Base-by-base conservation (phyloP, 2,797 vertebrate genomes). In the Sebastes paucispinis region DNA sequence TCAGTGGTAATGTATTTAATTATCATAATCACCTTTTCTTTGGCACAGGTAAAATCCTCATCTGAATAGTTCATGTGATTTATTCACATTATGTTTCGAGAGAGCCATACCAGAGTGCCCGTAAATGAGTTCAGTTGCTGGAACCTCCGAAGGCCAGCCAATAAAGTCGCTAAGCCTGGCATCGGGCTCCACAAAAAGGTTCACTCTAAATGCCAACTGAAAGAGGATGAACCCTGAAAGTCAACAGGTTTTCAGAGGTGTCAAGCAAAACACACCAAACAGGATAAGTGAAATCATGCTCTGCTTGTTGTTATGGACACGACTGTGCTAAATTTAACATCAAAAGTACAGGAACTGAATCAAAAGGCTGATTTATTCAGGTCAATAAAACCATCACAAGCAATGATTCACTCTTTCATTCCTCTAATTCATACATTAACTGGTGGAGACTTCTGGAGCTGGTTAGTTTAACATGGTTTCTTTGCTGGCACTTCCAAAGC, bases 401-500 rank as follows among this genome's bases (percentile, higher is more conserved):
- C 52, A 63, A 66, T 73, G 34, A 84, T 69, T 83, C 22, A 57
- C 18, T 66, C 57, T 84, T 71, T 78, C 50, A 77, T 85, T 79
- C 34, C 80, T 77, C 58, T 68, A 62, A 81, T 82, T 92, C 60
- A 70, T 47, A 70, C 69, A 72, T 83, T 57, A 68, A 73, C 75
- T 72, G 25, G 32, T 73, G 75, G 32, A 14, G 79, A 81, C 20
- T 77, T 85, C 67, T 76, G 82, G 84, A 80, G 55, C 27, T 1
- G 29, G 72, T 63, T 77, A 64, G 76, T 67, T 84, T 57, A 80
- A 90, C 85, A 81, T 20, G 24, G 54, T 81, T 80, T 70, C 72
- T 79, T 79, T 73, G 74, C 84, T 86, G 78, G 77, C 60, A 77
- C 81, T 67, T 87, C 52, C 69, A 75, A 81, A 87, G 66, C 72